phyloP scores from a whole-genome alignment of 2,888 invertebrate species.

The Drosophila seclusa region DNA sequence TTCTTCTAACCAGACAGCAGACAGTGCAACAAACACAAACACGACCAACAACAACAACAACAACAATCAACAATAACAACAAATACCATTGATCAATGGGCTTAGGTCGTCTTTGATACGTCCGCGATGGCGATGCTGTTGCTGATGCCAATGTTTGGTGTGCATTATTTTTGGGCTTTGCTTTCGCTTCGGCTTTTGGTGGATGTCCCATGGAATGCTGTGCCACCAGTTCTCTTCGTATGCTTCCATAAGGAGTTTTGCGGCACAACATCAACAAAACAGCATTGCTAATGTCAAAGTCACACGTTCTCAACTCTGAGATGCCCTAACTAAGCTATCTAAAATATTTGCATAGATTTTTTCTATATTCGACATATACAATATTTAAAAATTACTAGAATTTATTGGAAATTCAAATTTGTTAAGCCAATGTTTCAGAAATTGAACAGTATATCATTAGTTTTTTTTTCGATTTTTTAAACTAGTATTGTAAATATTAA shows the following conservation, averaged over 20 bases:
- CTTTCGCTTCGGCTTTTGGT: conserved; percentile 54
- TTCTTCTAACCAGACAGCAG: conserved; percentile 79
- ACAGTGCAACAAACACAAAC: conserved; percentile 64
- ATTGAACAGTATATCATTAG: background rate
- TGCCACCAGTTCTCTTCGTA: conserved; percentile 70
- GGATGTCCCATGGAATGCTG: conserved; percentile 80
- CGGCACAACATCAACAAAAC: conserved; percentile 32
- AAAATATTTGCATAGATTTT: background rate
- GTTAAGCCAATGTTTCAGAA: background rate
- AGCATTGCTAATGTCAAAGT: background rate
- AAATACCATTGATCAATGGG: conserved; percentile 77
- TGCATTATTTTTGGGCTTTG: conserved; percentile 57
- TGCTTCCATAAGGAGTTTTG: conserved; percentile 67
- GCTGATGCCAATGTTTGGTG: conserved; percentile 25
- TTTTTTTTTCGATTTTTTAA: background rate
- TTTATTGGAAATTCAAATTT: background rate
- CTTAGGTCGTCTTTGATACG: conserved; percentile 78
- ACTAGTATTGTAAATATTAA: accelerated
- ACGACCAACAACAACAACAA: conserved; percentile 52
- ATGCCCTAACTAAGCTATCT: conserved; percentile 1
- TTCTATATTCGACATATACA: background rate
- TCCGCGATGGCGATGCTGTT: conserved; percentile 57
- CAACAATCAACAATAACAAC: conserved; percentile 60
- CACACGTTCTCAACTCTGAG: background rate
- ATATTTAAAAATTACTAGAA: background rate